These are phyloP conservation scores for Osmerus eperlanus DNA, from an alignment of 2,113 vertebrate genomes.

Conservation along the genomic window DNA sequence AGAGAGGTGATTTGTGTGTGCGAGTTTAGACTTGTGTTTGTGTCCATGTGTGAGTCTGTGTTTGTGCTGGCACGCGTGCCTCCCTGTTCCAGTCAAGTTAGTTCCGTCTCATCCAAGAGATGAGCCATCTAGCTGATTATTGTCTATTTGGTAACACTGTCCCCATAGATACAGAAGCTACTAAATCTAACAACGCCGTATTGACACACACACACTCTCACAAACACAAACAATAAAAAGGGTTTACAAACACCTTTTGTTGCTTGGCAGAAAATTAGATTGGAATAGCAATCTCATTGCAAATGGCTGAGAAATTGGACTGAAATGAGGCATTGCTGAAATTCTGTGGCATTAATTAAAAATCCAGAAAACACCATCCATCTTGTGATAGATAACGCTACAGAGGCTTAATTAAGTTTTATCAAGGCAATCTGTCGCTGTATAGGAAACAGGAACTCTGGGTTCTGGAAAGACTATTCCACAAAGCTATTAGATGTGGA, in stretches of 20 bases:
- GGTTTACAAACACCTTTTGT: conserved; percentile 23
- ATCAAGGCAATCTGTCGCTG: too few species aligned
- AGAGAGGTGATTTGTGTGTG: conserved; percentile 26
- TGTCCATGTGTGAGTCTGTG: neutral
- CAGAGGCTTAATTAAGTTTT: too few species aligned
- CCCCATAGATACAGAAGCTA: neutral
- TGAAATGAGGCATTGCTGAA: conserved; percentile 27
- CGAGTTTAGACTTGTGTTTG: neutral
- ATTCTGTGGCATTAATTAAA: neutral
- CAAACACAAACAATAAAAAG: neutral
- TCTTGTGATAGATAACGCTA: too few species aligned
- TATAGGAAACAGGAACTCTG: neutral
- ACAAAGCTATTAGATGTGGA: too few species aligned
- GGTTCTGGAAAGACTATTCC: too few species aligned
- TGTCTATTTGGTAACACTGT: neutral
- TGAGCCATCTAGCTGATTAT: neutral
- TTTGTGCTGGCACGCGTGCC: neutral
- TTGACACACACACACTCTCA: neutral
- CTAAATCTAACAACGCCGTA: neutral
- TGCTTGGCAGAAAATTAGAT: conserved; percentile 35
- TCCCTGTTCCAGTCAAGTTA: too few species aligned
- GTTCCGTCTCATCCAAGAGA: too few species aligned
- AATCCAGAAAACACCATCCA: conserved; percentile 2
- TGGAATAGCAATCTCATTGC: conserved; percentile 31
- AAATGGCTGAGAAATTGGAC: conserved; percentile 33